phyloP scores from a whole-genome alignment of 2,888 invertebrate genomes.

The Lumbricus terrestris region DNA sequence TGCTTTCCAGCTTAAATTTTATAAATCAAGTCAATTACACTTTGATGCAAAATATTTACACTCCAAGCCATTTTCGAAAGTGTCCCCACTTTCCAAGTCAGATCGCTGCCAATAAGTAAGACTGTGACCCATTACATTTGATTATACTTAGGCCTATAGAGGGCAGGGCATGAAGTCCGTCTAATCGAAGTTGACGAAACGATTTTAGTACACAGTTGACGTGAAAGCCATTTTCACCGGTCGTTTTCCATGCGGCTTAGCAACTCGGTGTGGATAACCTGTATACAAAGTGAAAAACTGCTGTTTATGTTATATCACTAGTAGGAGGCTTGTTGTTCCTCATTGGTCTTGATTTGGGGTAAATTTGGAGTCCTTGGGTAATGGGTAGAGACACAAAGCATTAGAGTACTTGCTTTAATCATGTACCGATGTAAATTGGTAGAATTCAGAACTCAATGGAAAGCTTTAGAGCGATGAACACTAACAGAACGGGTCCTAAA shows the following conservation, averaged over 20 bases:
- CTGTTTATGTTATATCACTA: background rate
- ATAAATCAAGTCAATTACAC: too few species aligned
- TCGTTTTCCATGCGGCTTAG: background rate
- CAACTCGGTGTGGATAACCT: constrained; percentile 19
- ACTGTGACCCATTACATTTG: background rate
- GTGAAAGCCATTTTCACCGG: background rate
- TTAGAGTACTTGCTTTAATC: background rate
- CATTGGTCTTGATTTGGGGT: background rate
- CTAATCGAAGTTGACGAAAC: background rate
- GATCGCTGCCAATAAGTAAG: background rate
- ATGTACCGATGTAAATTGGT: too few species aligned
- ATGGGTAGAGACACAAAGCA: background rate
- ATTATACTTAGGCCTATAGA: background rate
- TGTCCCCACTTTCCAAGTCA: background rate
- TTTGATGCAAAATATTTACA: too few species aligned
- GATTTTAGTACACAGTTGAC: background rate
- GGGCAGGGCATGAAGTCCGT: background rate
- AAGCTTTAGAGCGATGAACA: too few species aligned
- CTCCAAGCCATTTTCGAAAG: background rate
- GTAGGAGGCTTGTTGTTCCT: background rate
- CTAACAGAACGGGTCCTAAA: too few species aligned
- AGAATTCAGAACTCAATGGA: too few species aligned
- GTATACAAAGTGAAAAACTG: background rate
- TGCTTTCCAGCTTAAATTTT: too few species aligned
- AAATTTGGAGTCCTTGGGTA: too few species aligned